Evolutionary conservation across 1,140 invertebrate genomes (phyloP).

Genomic region (Drosophila ohnishii): DNA sequence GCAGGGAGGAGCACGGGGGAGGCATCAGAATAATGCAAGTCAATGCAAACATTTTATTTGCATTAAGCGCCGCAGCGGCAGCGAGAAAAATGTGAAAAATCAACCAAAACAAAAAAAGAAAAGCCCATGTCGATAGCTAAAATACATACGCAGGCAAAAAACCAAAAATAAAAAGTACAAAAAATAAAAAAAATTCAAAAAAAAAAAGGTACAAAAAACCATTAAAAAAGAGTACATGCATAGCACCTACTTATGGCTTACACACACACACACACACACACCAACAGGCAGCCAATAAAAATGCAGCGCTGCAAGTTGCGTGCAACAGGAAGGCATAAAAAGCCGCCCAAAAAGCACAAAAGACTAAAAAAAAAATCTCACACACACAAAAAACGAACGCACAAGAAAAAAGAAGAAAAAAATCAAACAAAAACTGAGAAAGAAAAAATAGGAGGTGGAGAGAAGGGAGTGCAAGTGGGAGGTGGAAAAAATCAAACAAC

Average conservation of each 20-base stretch:
- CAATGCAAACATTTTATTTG: constrained; percentile 83
- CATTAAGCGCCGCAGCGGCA: constrained; percentile 64
- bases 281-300: constrained; percentile 78
- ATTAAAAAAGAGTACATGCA: constrained; percentile 30
- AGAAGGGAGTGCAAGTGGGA: background rate
- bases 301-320: constrained; percentile 78
- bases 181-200: constrained; percentile 6
- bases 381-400: constrained; percentile 6
- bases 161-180: constrained; percentile 12
- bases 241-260: constrained; percentile 74
- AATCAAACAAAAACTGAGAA: constrained; percentile 21
- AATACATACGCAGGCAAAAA: constrained; percentile 55
- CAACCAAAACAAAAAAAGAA: constrained; percentile 14
- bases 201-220: constrained; percentile 6
- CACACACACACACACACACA: constrained; percentile 21
- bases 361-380: constrained; percentile 41
- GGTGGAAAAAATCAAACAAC: constrained; percentile 68
- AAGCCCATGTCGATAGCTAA: constrained; percentile 60
- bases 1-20: background rate
- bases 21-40: constrained; percentile 78
- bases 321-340: constrained; percentile 73
- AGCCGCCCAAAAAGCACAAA: constrained; percentile 66
- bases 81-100: constrained; percentile 29
- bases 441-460: background rate
- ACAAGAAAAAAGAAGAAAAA: constrained; percentile 22